Evolutionary conservation across 2,888 invertebrate genomes (phyloP).

Genomic region (Oeneis ivallda): DNA sequence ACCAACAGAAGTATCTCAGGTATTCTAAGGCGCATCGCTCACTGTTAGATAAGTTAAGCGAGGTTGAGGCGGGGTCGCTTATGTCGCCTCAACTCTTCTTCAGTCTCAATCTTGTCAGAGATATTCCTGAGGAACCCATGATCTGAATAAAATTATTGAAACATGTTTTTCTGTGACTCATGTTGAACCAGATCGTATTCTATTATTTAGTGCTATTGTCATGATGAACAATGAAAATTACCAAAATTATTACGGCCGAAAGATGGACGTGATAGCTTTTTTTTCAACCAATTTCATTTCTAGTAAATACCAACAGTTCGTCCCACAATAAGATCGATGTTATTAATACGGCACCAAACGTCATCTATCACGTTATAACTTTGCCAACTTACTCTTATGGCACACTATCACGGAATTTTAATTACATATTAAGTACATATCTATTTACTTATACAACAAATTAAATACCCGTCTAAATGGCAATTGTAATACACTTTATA

Average conservation of each 20-base stretch:
- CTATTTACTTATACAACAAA: conserved; percentile 37
- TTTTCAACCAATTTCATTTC: not conserved
- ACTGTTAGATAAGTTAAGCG: no score
- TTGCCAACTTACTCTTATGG: conserved; percentile 54
- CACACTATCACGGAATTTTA: conserved; percentile 69
- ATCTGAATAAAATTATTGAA: no score
- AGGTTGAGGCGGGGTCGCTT: no score
- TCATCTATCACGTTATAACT: conserved; percentile 17
- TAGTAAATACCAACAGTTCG: not conserved
- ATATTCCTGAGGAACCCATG: no score
- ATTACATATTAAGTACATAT: conserved; percentile 28
- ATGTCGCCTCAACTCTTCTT: not conserved
- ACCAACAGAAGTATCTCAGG: not conserved
- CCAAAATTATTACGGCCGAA: conserved; percentile 3
- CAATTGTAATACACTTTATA: conserved; percentile 47
- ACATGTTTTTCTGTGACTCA: not conserved
- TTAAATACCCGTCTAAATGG: conserved; percentile 61
- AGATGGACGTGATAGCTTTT: not conserved
- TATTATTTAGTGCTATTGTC: conserved; percentile 19
- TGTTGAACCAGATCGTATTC: not conserved
- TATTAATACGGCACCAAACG: not conserved
- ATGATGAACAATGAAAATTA: conserved; percentile 32
- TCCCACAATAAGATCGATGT: not conserved
- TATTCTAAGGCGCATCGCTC: no score
- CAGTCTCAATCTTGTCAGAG: no score